Conservation (phyloP, 2,888 invertebrate species). For the Orchesella flavescens region DNA sequence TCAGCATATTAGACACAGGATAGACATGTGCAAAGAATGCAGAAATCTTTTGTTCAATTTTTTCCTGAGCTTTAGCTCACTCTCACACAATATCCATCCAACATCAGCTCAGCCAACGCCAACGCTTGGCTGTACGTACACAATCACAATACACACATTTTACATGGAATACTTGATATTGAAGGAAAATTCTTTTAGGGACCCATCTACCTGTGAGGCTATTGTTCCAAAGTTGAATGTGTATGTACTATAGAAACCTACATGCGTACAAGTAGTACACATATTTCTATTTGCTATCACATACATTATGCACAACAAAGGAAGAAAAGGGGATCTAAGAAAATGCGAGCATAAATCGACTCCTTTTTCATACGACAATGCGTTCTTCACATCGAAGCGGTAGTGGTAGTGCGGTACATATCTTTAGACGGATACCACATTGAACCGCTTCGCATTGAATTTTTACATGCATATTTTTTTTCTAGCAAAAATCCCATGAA, state of each 20-base stretch:
- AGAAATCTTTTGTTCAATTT: constrained; percentile 43
- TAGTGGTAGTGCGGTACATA: constrained; percentile 20
- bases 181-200: background rate
- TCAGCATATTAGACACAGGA: constrained; percentile 57
- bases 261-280: background rate
- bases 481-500: background rate
- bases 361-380: constrained; percentile 4
- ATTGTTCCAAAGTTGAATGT: no score
- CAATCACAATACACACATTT: background rate
- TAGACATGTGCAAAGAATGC: constrained; percentile 58
- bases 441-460: constrained; percentile 19
- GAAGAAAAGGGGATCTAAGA: constrained; percentile 9
- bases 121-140: background rate
- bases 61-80: constrained; percentile 21
- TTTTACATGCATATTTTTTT: background rate
- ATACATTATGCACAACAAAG: constrained; percentile 7
- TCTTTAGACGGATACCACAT: constrained; percentile 4
- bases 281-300: constrained; percentile 5
- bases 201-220: background rate
- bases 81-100: background rate
- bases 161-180: background rate
- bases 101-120: background rate
- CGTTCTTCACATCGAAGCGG: background rate
- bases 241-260: background rate
- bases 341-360: constrained; percentile 34